These are phyloP conservation scores for Rana temporaria DNA, from an alignment of 2,113 vertebrate genomes.

Conservation along the genomic window DNA sequence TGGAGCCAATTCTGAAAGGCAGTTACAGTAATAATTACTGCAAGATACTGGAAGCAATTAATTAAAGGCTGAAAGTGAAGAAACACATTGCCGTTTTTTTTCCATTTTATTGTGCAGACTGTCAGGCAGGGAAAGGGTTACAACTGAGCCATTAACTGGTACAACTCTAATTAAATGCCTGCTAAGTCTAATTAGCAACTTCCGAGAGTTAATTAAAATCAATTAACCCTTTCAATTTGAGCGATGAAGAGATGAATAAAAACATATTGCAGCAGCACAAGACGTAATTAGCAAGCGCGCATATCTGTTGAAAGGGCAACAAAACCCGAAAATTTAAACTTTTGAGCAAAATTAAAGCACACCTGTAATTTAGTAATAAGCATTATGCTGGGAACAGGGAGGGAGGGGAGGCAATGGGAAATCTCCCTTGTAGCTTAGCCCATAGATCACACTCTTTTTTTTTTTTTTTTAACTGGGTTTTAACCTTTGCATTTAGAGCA, in stretches of 20 bases:
- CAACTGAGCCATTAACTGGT: conserved; percentile 36
- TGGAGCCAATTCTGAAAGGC: conserved; percentile 18
- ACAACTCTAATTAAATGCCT: conserved; percentile 49
- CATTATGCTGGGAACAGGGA: too few relatives aligned
- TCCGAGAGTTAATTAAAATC: conserved; percentile 47
- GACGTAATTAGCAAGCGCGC: too few relatives aligned
- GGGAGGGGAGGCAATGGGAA: too few relatives aligned
- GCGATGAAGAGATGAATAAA: background rate
- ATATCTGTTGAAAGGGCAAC: too few relatives aligned
- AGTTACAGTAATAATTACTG: conserved; percentile 40
- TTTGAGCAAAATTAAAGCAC: too few relatives aligned
- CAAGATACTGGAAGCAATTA: conserved; percentile 36
- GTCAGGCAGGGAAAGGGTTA: conserved; percentile 31
- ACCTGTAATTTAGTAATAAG: too few relatives aligned
- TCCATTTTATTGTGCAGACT: background rate
- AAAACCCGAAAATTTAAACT: too few relatives aligned
- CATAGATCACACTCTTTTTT: too few relatives aligned
- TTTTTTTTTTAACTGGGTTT: too few relatives aligned
- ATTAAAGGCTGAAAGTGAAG: conserved; percentile 37
- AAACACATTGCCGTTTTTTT: background rate
- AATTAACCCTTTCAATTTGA: conserved; percentile 40
- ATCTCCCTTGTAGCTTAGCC: too few relatives aligned
- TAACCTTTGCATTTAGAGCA: too few relatives aligned
- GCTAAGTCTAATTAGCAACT: conserved; percentile 45
- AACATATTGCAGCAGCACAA: background rate